Conservation (phyloP, 2,113 vertebrate genomes). For the Heterochromis multidens region DNA sequence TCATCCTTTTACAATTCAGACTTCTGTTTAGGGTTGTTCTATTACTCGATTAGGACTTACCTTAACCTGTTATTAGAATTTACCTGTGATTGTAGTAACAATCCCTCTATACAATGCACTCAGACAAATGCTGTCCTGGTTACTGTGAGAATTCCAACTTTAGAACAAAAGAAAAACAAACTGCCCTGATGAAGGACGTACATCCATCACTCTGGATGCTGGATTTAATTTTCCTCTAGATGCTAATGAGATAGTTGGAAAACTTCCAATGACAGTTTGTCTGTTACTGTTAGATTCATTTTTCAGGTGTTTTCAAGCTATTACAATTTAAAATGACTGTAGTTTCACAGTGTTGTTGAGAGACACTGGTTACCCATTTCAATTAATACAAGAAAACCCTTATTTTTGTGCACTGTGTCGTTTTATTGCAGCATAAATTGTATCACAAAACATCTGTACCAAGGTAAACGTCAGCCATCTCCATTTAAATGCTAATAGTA, state of each 20-base stretch:
- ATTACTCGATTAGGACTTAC: not conserved
- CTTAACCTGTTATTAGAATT: not conserved
- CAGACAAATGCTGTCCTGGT: not conserved
- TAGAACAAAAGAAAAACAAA: not conserved
- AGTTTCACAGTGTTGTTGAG: not conserved
- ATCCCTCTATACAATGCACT: not conserved
- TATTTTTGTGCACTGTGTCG: not conserved
- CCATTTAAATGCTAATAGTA: not conserved
- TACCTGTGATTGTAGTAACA: not conserved
- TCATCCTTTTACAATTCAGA: not conserved
- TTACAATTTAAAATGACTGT: not conserved
- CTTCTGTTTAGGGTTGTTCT: not conserved
- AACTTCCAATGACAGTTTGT: not conserved
- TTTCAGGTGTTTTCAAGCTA: not conserved
- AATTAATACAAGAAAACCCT: no score
- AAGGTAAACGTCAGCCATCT: not conserved
- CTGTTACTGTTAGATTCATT: not conserved
- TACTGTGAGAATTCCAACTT: not conserved
- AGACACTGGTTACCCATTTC: not conserved
- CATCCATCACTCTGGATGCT: not conserved
- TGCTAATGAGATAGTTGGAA: not conserved
- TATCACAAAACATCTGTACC: not conserved
- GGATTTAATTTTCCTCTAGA: not conserved
- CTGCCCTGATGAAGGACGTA: not conserved
- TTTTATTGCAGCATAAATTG: not conserved